Conservation (phyloP, 2,888 invertebrate genomes). For the Apodemia mormo region DNA sequence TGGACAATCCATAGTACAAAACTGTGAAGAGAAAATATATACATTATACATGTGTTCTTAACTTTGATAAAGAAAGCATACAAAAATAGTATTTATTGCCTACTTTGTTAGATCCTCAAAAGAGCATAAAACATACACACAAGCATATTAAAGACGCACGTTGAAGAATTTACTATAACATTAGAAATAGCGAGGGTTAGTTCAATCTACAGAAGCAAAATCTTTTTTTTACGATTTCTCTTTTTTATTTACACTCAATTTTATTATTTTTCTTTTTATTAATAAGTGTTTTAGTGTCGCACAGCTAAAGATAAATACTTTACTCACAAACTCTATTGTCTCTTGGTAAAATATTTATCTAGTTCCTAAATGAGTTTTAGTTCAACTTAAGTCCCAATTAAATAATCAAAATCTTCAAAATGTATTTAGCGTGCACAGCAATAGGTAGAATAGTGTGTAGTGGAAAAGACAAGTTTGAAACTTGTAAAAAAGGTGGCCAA, state of each 20-base stretch:
- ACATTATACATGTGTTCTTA: conserved; percentile 2
- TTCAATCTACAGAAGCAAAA: not conserved
- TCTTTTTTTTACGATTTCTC: not conserved
- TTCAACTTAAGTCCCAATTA: not conserved
- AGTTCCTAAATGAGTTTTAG: no score
- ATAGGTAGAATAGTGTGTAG: no score
- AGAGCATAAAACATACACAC: not conserved
- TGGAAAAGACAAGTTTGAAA: no score
- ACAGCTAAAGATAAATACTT: no score
- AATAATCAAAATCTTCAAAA: not conserved
- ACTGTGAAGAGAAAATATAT: conserved; percentile 9
- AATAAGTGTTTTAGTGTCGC: no score
- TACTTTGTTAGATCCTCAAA: not conserved
- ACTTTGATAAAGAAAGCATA: not conserved
- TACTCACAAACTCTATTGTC: no score
- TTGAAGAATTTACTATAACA: not conserved
- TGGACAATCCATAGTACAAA: conserved; percentile 22
- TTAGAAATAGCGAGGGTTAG: not conserved
- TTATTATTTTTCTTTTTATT: no score
- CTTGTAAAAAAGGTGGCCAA: no score
- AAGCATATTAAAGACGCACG: not conserved
- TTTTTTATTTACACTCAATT: not conserved
- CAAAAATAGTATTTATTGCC: not conserved
- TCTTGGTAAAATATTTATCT: no score
- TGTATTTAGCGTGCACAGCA: not conserved